Percentiles rank a stretch among this genome's conserved stretches.
Evolutionary conservation across 2,113 vertebrate genomes (phyloP).

Genomic region (Nibea albiflora): DNA sequence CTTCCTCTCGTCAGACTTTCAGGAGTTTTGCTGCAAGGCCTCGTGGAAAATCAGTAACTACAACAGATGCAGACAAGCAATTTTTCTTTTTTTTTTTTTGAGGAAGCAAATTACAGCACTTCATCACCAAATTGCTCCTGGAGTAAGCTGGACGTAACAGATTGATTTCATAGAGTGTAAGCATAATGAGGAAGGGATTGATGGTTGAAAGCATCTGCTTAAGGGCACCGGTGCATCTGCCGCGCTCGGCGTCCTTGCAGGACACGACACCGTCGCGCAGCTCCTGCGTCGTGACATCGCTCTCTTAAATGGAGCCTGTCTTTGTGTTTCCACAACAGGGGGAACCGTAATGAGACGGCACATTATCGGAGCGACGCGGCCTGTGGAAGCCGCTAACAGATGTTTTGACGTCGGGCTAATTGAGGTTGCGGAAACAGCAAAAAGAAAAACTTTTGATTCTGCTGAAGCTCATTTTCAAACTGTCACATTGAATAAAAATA

Average conservation of each 20-base stretch:
- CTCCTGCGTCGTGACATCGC: background rate
- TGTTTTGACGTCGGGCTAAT: slow-evolving; percentile 14
- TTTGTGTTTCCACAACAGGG: background rate
- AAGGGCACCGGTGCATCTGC: slow-evolving; percentile 33
- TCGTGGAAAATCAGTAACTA: slow-evolving; percentile 9
- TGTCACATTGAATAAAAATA: background rate
- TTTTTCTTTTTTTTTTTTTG: background rate
- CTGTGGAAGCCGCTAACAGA: slow-evolving; percentile 19
- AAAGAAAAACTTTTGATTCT: slow-evolving; percentile 21
- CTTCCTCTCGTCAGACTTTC: background rate
- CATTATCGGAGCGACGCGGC: slow-evolving; percentile 43
- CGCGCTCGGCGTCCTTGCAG: slow-evolving; percentile 2
- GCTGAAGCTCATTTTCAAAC: slow-evolving; percentile 11
- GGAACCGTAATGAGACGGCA: slow-evolving; percentile 38
- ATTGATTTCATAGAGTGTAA: slow-evolving; percentile 25
- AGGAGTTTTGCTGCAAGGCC: slow-evolving; percentile 9
- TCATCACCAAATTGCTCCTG: slow-evolving; percentile 35
- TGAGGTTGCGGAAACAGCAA: background rate
- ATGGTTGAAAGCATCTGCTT: slow-evolving; percentile 32
- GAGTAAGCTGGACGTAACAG: slow-evolving; percentile 8
- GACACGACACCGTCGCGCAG: background rate
- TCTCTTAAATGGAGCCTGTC: slow-evolving; percentile 39
- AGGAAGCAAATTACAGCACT: slow-evolving; percentile 30
- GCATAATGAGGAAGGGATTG: slow-evolving; percentile 37
- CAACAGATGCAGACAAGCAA: slow-evolving; percentile 16